Evolutionary conservation across 2,113 vertebrate species (phyloP), one percentile per base, ranked within the genome.

Genomic region (Forbesichthys papilliferus): DNA sequence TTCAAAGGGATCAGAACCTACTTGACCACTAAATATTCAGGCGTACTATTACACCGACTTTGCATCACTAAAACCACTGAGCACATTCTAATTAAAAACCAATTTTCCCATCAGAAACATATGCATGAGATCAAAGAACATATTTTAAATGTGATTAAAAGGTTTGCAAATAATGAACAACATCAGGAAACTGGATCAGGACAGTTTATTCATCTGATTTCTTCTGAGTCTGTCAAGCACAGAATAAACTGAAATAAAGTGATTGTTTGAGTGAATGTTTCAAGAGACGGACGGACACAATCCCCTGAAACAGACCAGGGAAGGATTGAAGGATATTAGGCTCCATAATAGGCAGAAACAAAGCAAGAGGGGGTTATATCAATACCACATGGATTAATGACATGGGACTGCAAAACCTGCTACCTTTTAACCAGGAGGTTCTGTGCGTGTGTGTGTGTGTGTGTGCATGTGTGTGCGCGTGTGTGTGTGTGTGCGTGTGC

Each of bases 31-130:
- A 27, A 27, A 27, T 79, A 79, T 84, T 77, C 62, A 68, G 58
- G 13, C 11, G 57, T 16, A 36, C 59, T 79, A 74, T 87, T 78
- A 85, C 82, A 85, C 36, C 76, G 79, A 84, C 80, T 87, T 84
- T 84, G 70, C 84, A 84, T 86, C 79, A 86, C 66, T 70, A 42
- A 61, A 66, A 76, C 71, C 75, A 80, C 48, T 10, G 74, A 77
- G 48, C 36, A 59, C 36, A 67, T 73, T 75, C 47, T 8, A 74
- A 68, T 71, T 85, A 61, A 82, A 78, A 74, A 73, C 54, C 36
- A 34, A 75, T 65, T 8, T 52, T 69, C 61, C 72, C 68, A 69
- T 83, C 73, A 78, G 74, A 66, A 73, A 68, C 67, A 61, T 71
- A 52, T 71, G 74, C 82, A 81, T 64, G 73, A 70, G 72, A 78